Conservation (phyloP, 2,888 invertebrate species). For the Megaustenia siamemsis region DNA sequence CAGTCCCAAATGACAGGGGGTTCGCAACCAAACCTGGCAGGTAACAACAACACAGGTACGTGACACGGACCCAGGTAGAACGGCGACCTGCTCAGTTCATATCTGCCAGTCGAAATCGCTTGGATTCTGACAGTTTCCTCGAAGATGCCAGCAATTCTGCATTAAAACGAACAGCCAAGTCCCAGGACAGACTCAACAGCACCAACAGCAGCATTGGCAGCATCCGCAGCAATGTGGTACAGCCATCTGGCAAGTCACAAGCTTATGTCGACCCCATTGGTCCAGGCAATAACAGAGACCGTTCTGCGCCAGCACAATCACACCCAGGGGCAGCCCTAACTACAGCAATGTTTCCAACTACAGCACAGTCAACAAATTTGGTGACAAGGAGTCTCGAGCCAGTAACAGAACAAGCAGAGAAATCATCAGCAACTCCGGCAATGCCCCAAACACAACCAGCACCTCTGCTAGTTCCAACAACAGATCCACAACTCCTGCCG, state of each 20-base stretch:
- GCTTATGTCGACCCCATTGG: background rate
- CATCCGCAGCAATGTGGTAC: background rate
- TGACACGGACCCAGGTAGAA: constrained; percentile 48
- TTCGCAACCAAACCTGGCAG: constrained; percentile 44
- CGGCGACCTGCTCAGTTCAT: constrained; percentile 48
- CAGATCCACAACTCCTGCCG: background rate
- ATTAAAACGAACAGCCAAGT: constrained; percentile 48
- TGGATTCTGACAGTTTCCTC: constrained; percentile 35
- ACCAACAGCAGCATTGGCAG: constrained; percentile 22
- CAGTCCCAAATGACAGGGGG: constrained; percentile 36
- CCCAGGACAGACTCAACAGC: constrained; percentile 51
- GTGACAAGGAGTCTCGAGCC: background rate
- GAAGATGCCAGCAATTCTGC: constrained; percentile 24
- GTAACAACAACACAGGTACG: constrained; percentile 35
- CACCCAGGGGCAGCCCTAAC: background rate
- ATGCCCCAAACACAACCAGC: background rate
- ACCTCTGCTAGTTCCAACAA: background rate
- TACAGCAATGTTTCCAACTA: constrained; percentile 31
- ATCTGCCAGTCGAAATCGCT: constrained; percentile 43
- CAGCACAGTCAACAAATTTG: constrained; percentile 11
- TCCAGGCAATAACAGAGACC: background rate
- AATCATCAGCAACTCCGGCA: background rate
- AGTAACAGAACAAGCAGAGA: constrained; percentile 14
- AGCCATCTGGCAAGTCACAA: constrained; percentile 16
- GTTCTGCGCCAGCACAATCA: background rate